phyloP scores from a whole-genome alignment of 1,140 invertebrate genomes.

The Samia ricini region DNA sequence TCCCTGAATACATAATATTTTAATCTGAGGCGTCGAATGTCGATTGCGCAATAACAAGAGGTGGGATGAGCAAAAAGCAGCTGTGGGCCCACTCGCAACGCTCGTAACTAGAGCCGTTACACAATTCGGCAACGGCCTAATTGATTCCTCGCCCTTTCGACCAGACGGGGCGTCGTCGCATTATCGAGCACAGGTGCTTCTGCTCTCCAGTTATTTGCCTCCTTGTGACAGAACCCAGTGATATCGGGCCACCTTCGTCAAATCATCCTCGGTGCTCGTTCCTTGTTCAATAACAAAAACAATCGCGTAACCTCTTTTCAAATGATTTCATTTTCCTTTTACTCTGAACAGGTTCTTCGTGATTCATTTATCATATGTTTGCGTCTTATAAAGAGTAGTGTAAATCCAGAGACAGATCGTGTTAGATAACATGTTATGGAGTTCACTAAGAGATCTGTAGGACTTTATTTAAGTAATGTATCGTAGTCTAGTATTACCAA shows the following conservation, averaged over 20 bases:
- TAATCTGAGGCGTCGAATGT: constrained; percentile 69
- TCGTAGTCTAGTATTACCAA: too few relatives aligned
- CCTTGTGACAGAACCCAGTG: constrained; percentile 49
- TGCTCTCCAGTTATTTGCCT: constrained; percentile 63
- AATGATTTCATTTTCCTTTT: too few relatives aligned
- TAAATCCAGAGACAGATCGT: too few relatives aligned
- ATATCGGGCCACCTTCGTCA: constrained; percentile 48
- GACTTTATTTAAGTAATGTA: too few relatives aligned
- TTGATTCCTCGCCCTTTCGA: constrained; percentile 74
- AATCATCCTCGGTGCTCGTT: constrained; percentile 46
- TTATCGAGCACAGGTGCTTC: constrained; percentile 72
- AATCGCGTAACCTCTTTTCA: not conserved
- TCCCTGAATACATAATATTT: constrained; percentile 68
- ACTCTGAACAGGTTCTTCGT: too few relatives aligned
- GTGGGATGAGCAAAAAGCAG: constrained; percentile 72
- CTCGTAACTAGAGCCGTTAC: constrained; percentile 73
- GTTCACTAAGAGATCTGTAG: too few relatives aligned
- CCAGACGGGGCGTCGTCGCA: constrained; percentile 69
- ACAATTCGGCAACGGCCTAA: constrained; percentile 71
- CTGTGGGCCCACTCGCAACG: constrained; percentile 61
- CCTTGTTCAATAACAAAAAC: constrained; percentile 28
- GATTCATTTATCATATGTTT: too few relatives aligned
- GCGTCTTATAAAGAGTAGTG: too few relatives aligned
- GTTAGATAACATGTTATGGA: too few relatives aligned
- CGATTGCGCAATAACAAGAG: constrained; percentile 70